Evolutionary conservation across 2,113 vertebrate genomes (phyloP), one percentile per base, ranked within the genome.

Genomic region (Prionailurus viverrinus): DNA sequence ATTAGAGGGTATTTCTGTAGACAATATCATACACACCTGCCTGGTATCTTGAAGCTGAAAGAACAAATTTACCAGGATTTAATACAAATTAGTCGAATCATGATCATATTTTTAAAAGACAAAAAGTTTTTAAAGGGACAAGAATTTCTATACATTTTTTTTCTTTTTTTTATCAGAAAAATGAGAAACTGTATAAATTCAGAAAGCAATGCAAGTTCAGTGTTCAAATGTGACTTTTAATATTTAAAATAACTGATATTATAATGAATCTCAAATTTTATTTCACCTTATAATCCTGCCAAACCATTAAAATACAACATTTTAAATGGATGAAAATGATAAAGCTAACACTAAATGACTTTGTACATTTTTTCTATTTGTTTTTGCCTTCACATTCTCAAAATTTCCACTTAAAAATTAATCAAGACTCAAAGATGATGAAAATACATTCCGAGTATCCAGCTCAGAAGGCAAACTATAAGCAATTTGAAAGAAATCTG

Each of bases 351-450:
- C 1, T 58, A 27, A 71, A 15, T 69, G 25, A 61, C 19, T 91
- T 91, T 68, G 10, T 51, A 1, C 29, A 18, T 51, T 39, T 27
- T 12, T 91, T 1, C 16, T 76, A 33, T 79, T 81, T 76, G 41
- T 58, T 58, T 96, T 66, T 66, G 39, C 58, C 4, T 94, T 73
- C 55, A 79, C 5, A 33, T 61, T 27, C 7, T 87, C 23, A 89
- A 91, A 91, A 53, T 65, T 94, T 61, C 36, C 33, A 97, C 15
- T 78, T 89, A 97, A 53, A 39, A 91, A 61, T 82, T 66, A 91
- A 86, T 33, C 16, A 90, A 91, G 61, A 78, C 58, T 91, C 71
- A 91, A 73, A 89, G 3, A 19, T 65, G 45, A 33, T 66, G 29
- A 88, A 89, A 94, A 94, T 48, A 36, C n/a, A 61, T 68, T 66